Conservation (phyloP, 1,140 invertebrate genomes). For the Ylistrum balloti region DNA sequence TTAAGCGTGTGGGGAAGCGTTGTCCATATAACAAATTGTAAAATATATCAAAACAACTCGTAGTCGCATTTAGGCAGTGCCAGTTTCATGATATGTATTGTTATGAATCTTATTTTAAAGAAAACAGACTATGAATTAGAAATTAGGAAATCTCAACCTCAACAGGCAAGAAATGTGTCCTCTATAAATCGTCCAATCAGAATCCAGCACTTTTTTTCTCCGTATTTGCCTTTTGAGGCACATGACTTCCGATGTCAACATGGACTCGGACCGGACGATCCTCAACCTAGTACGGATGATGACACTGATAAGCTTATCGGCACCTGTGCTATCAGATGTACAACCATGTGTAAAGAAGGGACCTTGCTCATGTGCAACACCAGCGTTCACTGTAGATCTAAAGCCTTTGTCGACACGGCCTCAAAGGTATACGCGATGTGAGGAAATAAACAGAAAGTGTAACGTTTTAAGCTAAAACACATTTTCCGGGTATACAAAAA, state of each 20-base stretch:
- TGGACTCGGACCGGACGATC: background rate
- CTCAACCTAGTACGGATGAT: background rate
- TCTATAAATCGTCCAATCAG: background rate
- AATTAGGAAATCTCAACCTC: no score
- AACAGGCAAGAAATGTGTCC: no score
- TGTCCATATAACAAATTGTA: no score
- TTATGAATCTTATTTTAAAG: no score
- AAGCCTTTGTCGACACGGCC: background rate
- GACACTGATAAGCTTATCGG: background rate
- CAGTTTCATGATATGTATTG: no score
- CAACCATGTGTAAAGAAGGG: slow-evolving; percentile 14
- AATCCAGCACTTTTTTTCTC: background rate
- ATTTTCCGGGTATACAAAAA: no score
- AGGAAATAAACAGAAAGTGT: background rate
- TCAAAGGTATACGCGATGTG: background rate
- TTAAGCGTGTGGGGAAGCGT: no score
- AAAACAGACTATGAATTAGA: no score
- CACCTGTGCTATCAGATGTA: slow-evolving; percentile 4
- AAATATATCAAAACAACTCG: no score
- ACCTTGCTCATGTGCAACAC: background rate
- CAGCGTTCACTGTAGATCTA: background rate
- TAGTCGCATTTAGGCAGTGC: no score
- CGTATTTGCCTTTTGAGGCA: background rate
- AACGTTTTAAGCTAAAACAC: no score
- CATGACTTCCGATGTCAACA: slow-evolving; percentile 32